Conservation (phyloP, 2,888 invertebrate species). For the Scaptodrosophila latifasciaeformis region DNA sequence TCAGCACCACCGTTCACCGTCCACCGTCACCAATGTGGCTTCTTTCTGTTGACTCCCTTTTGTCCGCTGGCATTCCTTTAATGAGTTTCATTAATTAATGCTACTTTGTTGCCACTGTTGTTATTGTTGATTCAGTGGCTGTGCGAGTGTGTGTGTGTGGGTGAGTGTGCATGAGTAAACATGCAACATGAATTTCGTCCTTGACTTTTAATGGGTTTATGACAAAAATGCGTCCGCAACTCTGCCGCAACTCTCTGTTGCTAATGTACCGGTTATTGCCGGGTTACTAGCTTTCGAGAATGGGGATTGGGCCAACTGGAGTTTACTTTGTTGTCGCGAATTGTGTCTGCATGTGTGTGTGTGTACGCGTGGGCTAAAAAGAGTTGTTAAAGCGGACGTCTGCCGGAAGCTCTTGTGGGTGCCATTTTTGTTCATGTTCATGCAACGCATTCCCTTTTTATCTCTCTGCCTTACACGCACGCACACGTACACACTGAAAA, state of each 20-base stretch:
- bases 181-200: constrained; percentile 68
- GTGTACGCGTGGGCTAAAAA: constrained; percentile 31
- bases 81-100: constrained; percentile 69
- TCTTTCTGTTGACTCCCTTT: background rate
- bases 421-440: constrained; percentile 63
- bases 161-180: constrained; percentile 46
- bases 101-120: constrained; percentile 53
- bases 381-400: constrained; percentile 63
- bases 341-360: constrained; percentile 22
- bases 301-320: no score
- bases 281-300: no score
- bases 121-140: constrained; percentile 26
- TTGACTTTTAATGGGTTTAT: constrained; percentile 70
- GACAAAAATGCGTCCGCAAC: constrained; percentile 52
- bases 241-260: constrained; percentile 12
- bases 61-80: constrained; percentile 47
- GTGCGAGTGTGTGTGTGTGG: constrained; percentile 8
- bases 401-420: constrained; percentile 63
- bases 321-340: constrained; percentile 32
- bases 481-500: constrained; percentile 23
- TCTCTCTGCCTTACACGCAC: constrained; percentile 27
- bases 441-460: constrained; percentile 50
- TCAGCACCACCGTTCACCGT: no score
- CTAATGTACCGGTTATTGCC: constrained; percentile 48
- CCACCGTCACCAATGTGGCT: background rate